Evolutionary conservation across 2,797 vertebrate genomes (phyloP), one percentile per base, ranked within the genome.

Genomic region (Echiichthys vipera): DNA sequence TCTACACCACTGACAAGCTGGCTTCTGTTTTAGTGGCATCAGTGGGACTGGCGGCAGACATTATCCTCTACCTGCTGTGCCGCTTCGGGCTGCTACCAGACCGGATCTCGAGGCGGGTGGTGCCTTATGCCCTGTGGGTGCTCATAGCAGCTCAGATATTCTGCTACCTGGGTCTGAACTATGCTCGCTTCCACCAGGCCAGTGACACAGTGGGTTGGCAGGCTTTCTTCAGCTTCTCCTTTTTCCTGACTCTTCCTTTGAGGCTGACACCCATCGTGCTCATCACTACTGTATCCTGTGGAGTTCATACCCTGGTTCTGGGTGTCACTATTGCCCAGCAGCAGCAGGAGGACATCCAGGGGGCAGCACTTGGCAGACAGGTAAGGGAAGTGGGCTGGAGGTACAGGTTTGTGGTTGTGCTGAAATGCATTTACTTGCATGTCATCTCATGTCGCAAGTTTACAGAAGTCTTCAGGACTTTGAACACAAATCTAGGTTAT

Each of bases 131-230:
- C 68, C 90, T 99, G 24, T 98, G 98, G 97, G 90, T 96, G 72
- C 95, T 99, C 39, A 96, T 97, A 51, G 93, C 94, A 0, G 96
- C 95, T 1, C 97, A 98, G 94, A 93, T 98, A 67, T 98, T 98
- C 88, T 97, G 95, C 46, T 93, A 96, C 91, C 77, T 97, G 86
- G 97, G 96, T 7, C 81, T 98, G 88, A 96, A 95, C 90, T 97
- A 96, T 34, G 93, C 96, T 4, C 91, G 80, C 25, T 95, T 95
- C 34, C 97, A 97, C 1, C 95, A 97, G 45, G 95, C 96, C 63
- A 95, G 96, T 0, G 98, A 98, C 91, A 96, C 98, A 0, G 97
- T 97, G 65, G 98, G 97, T 29, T 99, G 98, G 98, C 98, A 98
- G 88, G 96, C 96, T 10, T 98, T 99, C 91, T 98, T 99, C 61